Percentiles rank a stretch among this genome's conserved stretches.
Evolutionary conservation across 2,888 invertebrate species (phyloP).

Genomic region (Glaucopsyche alexis): DNA sequence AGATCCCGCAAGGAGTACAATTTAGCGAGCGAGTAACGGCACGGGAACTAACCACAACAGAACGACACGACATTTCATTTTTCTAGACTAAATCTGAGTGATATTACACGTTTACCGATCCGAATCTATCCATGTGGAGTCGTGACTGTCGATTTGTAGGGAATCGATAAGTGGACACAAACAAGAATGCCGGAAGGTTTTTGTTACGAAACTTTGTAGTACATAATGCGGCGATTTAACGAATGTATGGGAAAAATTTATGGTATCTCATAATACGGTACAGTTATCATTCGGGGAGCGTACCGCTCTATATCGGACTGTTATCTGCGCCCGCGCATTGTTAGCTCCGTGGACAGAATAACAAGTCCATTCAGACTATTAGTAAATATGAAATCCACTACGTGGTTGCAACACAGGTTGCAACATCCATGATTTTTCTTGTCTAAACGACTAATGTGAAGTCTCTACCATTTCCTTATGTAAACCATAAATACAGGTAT

Average conservation of each 20-base stretch:
- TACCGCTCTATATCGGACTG: constrained; percentile 59
- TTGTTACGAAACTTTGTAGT: constrained; percentile 45
- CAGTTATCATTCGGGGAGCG: constrained; percentile 68
- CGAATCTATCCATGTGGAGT: constrained; percentile 53
- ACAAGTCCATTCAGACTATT: constrained; percentile 66
- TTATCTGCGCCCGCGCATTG: constrained; percentile 67
- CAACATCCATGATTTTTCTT: no score
- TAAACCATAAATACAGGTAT: no score
- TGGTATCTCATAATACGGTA: constrained; percentile 49
- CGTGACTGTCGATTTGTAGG: constrained; percentile 62
- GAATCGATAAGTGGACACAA: constrained; percentile 57
- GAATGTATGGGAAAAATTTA: constrained; percentile 64
- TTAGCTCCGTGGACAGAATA: constrained; percentile 73
- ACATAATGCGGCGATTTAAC: constrained; percentile 54
- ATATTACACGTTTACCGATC: constrained; percentile 46
- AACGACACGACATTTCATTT: constrained; percentile 41
- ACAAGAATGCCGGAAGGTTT: constrained; percentile 50
- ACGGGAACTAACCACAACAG: constrained; percentile 38
- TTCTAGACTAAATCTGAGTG: constrained; percentile 41
- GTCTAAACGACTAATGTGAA: no score
- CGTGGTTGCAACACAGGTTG: constrained; percentile 42
- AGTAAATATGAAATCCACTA: constrained; percentile 68
- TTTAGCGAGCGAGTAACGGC: constrained; percentile 40
- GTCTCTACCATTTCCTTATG: no score
- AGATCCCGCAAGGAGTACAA: constrained; percentile 32